Evolutionary conservation across 1,140 invertebrate species (phyloP).

Genomic region (Macrostomum lignano): DNA sequence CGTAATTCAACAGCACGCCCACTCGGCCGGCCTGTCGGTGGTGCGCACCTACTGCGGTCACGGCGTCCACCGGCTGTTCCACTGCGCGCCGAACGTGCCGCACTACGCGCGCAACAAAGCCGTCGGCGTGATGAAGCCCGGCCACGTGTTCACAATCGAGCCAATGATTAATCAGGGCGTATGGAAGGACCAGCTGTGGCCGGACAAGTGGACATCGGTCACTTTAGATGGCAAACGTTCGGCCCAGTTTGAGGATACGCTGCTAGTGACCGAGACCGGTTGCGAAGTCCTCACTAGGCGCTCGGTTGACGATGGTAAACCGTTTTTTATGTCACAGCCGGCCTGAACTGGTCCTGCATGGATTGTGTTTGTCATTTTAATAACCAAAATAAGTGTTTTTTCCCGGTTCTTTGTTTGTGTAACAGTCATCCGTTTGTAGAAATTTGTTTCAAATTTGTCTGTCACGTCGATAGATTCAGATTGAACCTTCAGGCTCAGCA

Average conservation of each 20-base stretch:
- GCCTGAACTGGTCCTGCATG: too few relatives aligned
- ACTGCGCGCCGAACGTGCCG: conserved; percentile 85
- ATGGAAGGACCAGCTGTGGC: conserved; percentile 45
- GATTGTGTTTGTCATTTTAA: too few relatives aligned
- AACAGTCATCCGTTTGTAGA: too few relatives aligned
- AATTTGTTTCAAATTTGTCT: too few relatives aligned
- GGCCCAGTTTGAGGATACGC: conserved; percentile 91
- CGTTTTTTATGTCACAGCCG: conserved; percentile 3
- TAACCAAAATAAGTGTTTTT: too few relatives aligned
- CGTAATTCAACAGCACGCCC: conserved; percentile 86
- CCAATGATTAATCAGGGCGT: conserved; percentile 55
- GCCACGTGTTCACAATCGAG: conserved; percentile 89
- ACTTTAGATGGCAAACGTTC: conserved; percentile 72
- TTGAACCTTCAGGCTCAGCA: too few relatives aligned
- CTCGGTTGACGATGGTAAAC: neutral
- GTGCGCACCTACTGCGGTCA: conserved; percentile 91
- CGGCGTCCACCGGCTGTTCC: conserved; percentile 83
- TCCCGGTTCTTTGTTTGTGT: too few relatives aligned
- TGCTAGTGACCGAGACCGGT: conserved; percentile 77
- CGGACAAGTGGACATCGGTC: conserved; percentile 91
- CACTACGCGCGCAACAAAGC: conserved; percentile 98
- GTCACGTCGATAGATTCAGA: too few relatives aligned
- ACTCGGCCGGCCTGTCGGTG: conserved; percentile 68
- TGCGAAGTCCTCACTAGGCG: conserved; percentile 72
- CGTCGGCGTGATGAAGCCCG: conserved; percentile 83